phyloP scores from a whole-genome alignment of 2,113 vertebrate genomes.

The Notothenia coriiceps region DNA sequence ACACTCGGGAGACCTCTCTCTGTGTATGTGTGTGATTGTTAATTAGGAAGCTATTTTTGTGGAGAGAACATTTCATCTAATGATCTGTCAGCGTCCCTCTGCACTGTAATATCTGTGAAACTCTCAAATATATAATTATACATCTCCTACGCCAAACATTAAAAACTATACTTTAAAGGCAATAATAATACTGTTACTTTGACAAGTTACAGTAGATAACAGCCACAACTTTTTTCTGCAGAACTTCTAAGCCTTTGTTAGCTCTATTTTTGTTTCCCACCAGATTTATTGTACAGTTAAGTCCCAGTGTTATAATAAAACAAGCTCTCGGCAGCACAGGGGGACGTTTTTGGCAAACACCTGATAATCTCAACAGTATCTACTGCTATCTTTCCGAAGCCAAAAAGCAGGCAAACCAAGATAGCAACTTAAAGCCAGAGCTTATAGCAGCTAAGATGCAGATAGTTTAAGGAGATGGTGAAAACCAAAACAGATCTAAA shows the following conservation, averaged over 20 bases:
- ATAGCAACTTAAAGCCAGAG: not conserved
- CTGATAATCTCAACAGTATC: not conserved
- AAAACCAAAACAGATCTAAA: not conserved
- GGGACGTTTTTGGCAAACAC: not conserved
- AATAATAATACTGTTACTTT: not conserved
- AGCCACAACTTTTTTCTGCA: not conserved
- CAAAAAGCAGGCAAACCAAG: not conserved
- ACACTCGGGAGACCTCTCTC: conserved; percentile 30
- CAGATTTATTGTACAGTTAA: not conserved
- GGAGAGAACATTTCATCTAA: conserved; percentile 16
- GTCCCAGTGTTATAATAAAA: not conserved
- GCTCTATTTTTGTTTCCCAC: not conserved
- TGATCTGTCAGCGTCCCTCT: conserved; percentile 18
- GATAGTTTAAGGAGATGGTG: too few relatives aligned
- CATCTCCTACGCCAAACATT: not conserved
- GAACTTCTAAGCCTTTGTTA: not conserved
- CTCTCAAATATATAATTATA: not conserved
- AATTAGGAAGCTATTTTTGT: conserved; percentile 41
- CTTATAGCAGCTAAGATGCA: not conserved
- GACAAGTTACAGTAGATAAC: not conserved
- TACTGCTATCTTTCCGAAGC: not conserved
- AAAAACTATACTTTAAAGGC: not conserved
- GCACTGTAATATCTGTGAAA: conserved; percentile 2
- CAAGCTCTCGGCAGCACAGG: too few relatives aligned
- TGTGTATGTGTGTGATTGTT: conserved; percentile 3